These are phyloP conservation scores for Caerostris extrusa DNA, from an alignment of 1,140 invertebrate species.

Conservation along the genomic window DNA sequence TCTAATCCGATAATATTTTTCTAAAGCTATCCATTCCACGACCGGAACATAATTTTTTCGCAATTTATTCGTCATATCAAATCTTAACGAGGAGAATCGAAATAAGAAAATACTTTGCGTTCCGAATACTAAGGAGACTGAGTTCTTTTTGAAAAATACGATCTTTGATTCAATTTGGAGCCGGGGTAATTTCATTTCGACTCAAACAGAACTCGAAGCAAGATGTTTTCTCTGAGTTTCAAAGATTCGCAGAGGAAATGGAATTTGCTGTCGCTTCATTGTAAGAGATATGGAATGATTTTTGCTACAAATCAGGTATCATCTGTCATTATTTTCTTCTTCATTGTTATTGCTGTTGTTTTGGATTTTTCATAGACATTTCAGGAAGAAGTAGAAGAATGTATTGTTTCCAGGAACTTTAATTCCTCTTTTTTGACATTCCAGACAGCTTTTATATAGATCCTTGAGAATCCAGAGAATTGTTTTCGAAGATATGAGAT, in stretches of 20 bases:
- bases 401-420: not conserved
- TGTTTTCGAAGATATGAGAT: not conserved
- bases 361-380: not conserved
- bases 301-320: not conserved
- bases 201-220: conserved; percentile 30
- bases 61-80: conserved; percentile 5
- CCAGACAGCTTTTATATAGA: not conserved
- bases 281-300: not conserved
- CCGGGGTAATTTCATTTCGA: conserved; percentile 44
- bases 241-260: not conserved
- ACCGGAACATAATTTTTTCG: not conserved
- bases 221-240: conserved; percentile 27
- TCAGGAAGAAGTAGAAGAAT: not conserved
- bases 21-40: not conserved
- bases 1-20: not conserved
- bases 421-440: not conserved
- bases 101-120: conserved; percentile 12
- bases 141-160: conserved; percentile 24
- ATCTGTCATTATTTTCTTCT: not conserved
- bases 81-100: not conserved
- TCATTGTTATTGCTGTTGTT: not conserved
- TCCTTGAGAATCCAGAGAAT: not conserved
- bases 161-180: conserved; percentile 43
- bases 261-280: not conserved
- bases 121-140: conserved; percentile 13